Conservation (phyloP, 2,113 vertebrate genomes). For the Hystrix brachyura region DNA sequence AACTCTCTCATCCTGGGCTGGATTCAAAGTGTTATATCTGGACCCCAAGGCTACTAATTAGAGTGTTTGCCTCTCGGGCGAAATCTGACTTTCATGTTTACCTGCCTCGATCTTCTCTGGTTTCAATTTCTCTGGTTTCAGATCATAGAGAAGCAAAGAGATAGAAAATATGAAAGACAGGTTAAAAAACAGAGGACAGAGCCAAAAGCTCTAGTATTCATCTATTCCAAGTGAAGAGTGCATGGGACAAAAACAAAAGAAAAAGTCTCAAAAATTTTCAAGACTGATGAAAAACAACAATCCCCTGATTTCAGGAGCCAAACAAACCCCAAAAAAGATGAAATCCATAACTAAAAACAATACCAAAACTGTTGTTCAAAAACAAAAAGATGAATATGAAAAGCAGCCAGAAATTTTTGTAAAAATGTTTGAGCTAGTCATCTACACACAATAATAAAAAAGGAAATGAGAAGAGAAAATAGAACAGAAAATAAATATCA, state of each 20-base stretch:
- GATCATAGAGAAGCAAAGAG: conserved; percentile 83
- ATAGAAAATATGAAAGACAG: conserved; percentile 80
- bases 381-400: conserved; percentile 63
- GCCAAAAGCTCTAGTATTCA: conserved; percentile 60
- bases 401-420: not conserved
- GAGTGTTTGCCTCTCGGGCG: conserved; percentile 16
- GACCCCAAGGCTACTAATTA: conserved; percentile 34
- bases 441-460: conserved; percentile 42
- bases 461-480: conserved; percentile 24
- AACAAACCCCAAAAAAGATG: conserved; percentile 62
- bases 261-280: conserved; percentile 61
- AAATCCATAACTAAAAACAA: conserved; percentile 61
- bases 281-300: conserved; percentile 67
- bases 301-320: conserved; percentile 32
- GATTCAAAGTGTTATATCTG: conserved; percentile 16
- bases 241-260: conserved; percentile 64
- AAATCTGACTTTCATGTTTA: conserved; percentile 75
- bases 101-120: conserved; percentile 80
- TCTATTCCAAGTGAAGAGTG: conserved; percentile 51
- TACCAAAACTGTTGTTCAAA: conserved; percentile 56
- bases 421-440: not conserved
- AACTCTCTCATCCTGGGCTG: not conserved
- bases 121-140: conserved; percentile 83
- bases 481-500: conserved; percentile 51
- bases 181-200: conserved; percentile 77